Conservation (phyloP, 2,888 invertebrate genomes). For the Conus canariensis region DNA sequence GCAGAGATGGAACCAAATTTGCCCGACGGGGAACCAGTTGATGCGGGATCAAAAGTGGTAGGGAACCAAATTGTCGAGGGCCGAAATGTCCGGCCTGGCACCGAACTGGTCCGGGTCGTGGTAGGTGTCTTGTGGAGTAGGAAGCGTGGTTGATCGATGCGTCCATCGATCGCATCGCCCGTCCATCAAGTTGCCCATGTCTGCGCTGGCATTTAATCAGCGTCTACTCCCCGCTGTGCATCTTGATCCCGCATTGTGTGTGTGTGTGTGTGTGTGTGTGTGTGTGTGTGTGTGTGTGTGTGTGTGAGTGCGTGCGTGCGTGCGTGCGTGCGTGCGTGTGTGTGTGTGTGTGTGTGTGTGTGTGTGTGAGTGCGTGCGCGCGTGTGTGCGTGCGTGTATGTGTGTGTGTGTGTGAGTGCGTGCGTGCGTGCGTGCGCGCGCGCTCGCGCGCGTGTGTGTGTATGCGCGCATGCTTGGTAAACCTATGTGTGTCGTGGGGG, state of each 20-base stretch:
- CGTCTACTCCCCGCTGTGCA: too few species aligned
- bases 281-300: constrained; percentile 32
- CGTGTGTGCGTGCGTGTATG: background rate
- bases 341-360: constrained; percentile 7
- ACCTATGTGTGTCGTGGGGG: too few species aligned
- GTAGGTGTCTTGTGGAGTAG: background rate
- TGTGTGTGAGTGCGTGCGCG: background rate
- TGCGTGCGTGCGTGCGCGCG: background rate
- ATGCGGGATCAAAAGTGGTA: too few species aligned
- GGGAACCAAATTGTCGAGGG: too few species aligned
- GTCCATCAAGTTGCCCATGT: background rate
- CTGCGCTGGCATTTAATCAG: background rate
- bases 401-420: constrained; percentile 27
- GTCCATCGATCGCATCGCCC: too few species aligned
- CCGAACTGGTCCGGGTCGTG: too few species aligned
- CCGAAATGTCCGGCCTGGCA: too few species aligned
- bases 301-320: background rate
- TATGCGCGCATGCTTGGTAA: background rate
- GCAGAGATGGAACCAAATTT: too few species aligned
- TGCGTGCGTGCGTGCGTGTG: background rate
- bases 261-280: constrained; percentile 32
- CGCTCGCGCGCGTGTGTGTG: background rate
- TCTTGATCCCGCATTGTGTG: background rate
- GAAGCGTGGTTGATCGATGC: background rate
- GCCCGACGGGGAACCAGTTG: too few species aligned